Base-by-base conservation (phyloP, 2,797 vertebrate genomes). In the Characodon lateralis region DNA sequence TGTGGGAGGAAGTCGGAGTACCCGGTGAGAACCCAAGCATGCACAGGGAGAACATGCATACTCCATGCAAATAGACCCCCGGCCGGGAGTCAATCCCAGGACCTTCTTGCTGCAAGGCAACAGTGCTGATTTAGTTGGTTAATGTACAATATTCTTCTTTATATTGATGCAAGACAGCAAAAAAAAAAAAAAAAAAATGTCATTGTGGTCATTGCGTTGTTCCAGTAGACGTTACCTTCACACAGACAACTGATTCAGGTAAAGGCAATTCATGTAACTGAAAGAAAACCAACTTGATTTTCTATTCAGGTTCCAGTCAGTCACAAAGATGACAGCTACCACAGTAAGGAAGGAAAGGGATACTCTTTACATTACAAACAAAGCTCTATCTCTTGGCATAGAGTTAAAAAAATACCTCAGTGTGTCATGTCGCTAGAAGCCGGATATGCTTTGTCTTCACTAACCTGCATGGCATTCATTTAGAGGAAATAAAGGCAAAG, bases 311-410 rank as follows among this genome's bases (percentile, higher is more conserved):
- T 68, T 63, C 8, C 39, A 24, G 26, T 72, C 50, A 78, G 65
- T 74, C 82, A 50, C 71, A 55, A 0, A 26, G 70, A 65, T 74
- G 70, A 84, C 50, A 82, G 50, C 68, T 59, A 65, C 24, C 76
- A 71, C 2, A 66, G n/a, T 26, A 14, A 56, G 69, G 46, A 71
- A 41, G 22, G 24, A 46, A 75, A n/a, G 39, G 26, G 59, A 86
- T 73, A 72, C 50, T 43, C 72, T 22, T 39, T 24, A 74, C 74
- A 73, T 41, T n/a, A 80, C 71, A 78, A 68, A 73, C 6, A 70
- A 24, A 74, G 58, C 53, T 69, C 41, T 78, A 63, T 76, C 71
- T 80, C 28, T 59, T 71, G 71, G 56, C 73, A 39, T 51, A 1
- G 2, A 59, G 46, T 61, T 53, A 71, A 10, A 56, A 39, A 63